Evolutionary conservation across 1,140 invertebrate species (phyloP), one percentile per base, ranked within the genome.

Genomic region (Hyles euphorbiae): DNA sequence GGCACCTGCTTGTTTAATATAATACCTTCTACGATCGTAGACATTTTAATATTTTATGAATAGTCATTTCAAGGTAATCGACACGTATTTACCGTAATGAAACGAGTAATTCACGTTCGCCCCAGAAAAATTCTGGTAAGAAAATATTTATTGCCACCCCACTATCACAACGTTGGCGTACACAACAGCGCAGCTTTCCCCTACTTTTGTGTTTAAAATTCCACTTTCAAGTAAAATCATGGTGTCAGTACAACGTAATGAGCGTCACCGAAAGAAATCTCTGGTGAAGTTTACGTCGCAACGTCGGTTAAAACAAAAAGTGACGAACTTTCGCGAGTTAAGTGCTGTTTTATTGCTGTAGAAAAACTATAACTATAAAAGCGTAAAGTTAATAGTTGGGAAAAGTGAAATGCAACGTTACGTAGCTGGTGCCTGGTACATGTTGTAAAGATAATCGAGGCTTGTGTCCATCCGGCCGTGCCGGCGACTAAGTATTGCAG

Each of bases 261-360:
- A 76, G 62, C 68, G 68, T 65, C 68, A 61, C 72, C 70, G 70
- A 75, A 75, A 76, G 74, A 76, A 78, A 81, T 74, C 67, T 65
- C 36, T 40, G 2, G 22, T 22, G 22, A 40, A 65, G 63, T 48
- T 64, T 70, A 63, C 67, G 56, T 40, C 56, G 32, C 62, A 68
- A 63, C 67, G 56, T 40, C 56, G 32, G 59, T 57, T 64, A 72
- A 67, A 74, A 72, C 67, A 70, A 70, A 66, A 67, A 67, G 40
- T 43, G 34, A 53, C 36, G 6, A n/a, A 64, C 65, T 70, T 70
- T 70, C 65, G 59, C 61, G 40, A 58, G 22, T 36, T 33, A 52
- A 7, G n/a, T 33, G 36, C 33, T 11, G 40, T 44, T 52, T 52
- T 52, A 12, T 52, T 52, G 33, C 33, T 9, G 50, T 34, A 34